These are phyloP conservation scores for Drosophila putrida DNA, from an alignment of 2,888 invertebrate genomes.

Conservation along the genomic window DNA sequence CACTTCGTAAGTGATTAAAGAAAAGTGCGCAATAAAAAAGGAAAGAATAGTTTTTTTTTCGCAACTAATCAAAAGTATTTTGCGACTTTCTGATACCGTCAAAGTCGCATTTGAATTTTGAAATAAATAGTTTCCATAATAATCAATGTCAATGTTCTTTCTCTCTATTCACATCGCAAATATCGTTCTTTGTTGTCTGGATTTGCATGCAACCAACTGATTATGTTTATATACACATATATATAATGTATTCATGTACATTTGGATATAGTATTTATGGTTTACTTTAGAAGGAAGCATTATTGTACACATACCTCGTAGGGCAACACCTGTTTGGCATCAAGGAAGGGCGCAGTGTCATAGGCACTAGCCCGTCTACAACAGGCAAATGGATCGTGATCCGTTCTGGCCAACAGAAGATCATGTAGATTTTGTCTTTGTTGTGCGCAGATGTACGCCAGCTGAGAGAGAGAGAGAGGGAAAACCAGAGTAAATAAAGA, in stretches of 20 bases:
- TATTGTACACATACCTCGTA: slow-evolving; percentile 88
- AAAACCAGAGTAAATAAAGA: slow-evolving; percentile 20
- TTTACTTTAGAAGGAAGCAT: too few species aligned
- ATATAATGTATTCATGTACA: background rate
- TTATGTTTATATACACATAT: slow-evolving; percentile 1
- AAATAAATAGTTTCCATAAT: slow-evolving; percentile 16
- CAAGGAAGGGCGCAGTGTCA: slow-evolving; percentile 89
- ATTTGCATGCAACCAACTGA: slow-evolving; percentile 18
- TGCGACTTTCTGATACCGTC: slow-evolving; percentile 20
- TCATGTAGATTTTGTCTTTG: slow-evolving; percentile 93
- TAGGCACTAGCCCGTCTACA: slow-evolving; percentile 90
- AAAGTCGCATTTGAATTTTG: background rate
- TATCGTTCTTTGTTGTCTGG: slow-evolving; percentile 48
- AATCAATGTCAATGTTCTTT: slow-evolving; percentile 9
- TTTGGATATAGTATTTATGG: too few species aligned
- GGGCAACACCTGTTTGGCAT: slow-evolving; percentile 93
- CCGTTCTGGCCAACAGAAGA: slow-evolving; percentile 90
- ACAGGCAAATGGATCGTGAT: slow-evolving; percentile 91
- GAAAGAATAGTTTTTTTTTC: background rate
- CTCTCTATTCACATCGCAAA: slow-evolving; percentile 14
- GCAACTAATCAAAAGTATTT: slow-evolving; percentile 8
- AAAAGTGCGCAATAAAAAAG: background rate
- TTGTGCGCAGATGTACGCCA: slow-evolving; percentile 95
- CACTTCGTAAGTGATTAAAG: too few species aligned
- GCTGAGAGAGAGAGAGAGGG: slow-evolving; percentile 85